Evolutionary conservation across 2,113 vertebrate species (phyloP).

Genomic region (Lethenteron camtschaticum): DNA sequence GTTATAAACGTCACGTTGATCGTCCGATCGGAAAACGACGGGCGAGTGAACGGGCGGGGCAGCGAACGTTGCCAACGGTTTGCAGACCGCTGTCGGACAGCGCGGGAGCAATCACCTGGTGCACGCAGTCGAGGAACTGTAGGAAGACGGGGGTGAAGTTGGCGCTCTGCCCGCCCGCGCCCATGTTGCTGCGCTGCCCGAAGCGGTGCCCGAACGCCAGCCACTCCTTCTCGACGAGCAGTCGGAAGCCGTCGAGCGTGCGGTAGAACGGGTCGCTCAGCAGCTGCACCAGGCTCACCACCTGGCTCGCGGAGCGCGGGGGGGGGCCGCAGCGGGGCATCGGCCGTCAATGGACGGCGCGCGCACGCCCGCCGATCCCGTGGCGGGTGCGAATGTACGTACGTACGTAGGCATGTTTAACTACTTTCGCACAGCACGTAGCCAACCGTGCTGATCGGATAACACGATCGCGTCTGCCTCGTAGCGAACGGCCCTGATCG

Average conservation of each 20-base stretch:
- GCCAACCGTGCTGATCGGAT: too few relatives aligned
- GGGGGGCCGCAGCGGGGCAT: too few relatives aligned
- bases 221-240: conserved; percentile 91
- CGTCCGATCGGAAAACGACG: not conserved
- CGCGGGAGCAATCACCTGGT: conserved; percentile 42
- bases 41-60: not conserved
- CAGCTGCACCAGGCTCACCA: conserved; percentile 69
- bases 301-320: conserved; percentile 23
- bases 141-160: conserved; percentile 77
- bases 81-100: not conserved
- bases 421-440: too few relatives aligned
- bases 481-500: too few relatives aligned
- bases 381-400: too few relatives aligned
- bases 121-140: conserved; percentile 86
- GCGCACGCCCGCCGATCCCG: too few relatives aligned
- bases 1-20: not conserved
- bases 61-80: not conserved
- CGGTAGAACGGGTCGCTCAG: conserved; percentile 88
- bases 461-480: too few relatives aligned
- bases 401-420: too few relatives aligned
- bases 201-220: conserved; percentile 93
- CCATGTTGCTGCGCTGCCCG: conserved; percentile 66
- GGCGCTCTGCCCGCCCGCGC: conserved; percentile 61
- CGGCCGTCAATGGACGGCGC: too few relatives aligned
- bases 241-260: conserved; percentile 77